Base-by-base conservation (phyloP, 2,888 invertebrate genomes). In the Phasia obesa region DNA sequence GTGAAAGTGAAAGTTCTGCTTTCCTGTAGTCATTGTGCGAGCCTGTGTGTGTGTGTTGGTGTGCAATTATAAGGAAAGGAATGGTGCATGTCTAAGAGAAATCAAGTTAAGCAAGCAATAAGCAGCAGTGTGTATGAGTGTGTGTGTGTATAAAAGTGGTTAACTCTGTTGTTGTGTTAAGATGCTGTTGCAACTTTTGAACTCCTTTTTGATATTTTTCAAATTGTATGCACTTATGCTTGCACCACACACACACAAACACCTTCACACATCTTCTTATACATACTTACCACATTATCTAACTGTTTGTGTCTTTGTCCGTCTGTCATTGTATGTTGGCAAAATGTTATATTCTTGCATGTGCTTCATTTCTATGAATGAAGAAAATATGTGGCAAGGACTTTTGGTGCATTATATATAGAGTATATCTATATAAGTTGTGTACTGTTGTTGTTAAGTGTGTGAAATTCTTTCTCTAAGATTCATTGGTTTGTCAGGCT, bases 151-250 rank as follows among this genome's bases (percentile, higher is more conserved):
- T 35, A 44, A 73, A 73, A 65, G 73, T 80, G 67, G 73, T 80
- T 80, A 47, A 47, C 15, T 74, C 23, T 64, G 70, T 31, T 75
- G 60, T 67, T 79, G 47, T 79, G 60, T 65, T 79, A 83, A 83
- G 83, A 83, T 76, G 83, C 75, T 75, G 79, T 71, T 83, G 83
- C 79, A 75, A 79, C 75, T 79, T 73, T 83, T 79, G 67, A 83
- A 83, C 79, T 83, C 79, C 83, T 83, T 83, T 83, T 65, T 60
- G 60, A 53, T 60, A 51, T 51, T 88, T 89, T 88, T 87, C 87
- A 88, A 35, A 35, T n/a, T n/a, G n/a, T n/a, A n/a, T n/a, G n/a
- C 11, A 35, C 11, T 35, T 31, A 3, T 9, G 1, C 7, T 31
- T 31, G 31, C 6, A 31, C 31, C 31, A 31, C 31, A 31, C 6